phyloP scores from a whole-genome alignment of 2,888 invertebrate species.

The Acanthosoma haemorrhoidale region DNA sequence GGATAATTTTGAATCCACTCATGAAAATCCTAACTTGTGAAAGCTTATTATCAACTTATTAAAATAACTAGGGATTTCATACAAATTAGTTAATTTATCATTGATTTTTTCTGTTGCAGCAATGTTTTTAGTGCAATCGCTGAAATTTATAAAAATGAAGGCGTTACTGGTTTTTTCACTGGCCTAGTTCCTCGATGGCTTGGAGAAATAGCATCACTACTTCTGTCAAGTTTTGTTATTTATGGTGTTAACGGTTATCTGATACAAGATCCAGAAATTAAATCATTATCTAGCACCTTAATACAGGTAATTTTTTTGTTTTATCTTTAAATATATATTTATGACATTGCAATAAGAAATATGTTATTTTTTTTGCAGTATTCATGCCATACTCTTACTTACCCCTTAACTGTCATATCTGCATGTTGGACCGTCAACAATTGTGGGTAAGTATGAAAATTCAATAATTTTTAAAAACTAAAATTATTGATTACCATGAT shows the following conservation, averaged over 20 bases:
- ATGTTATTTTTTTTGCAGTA: conserved; percentile 51
- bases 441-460: conserved; percentile 59
- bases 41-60: too few relatives aligned
- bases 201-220: conserved; percentile 74
- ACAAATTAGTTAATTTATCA: background rate
- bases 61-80: background rate
- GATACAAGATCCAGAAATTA: conserved; percentile 61
- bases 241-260: conserved; percentile 75
- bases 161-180: conserved; percentile 77
- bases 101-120: conserved; percentile 48
- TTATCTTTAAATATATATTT: background rate
- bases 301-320: conserved; percentile 24
- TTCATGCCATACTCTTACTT: conserved; percentile 77
- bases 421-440: conserved; percentile 85
- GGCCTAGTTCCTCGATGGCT: conserved; percentile 82
- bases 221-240: conserved; percentile 68
- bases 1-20: too few relatives aligned
- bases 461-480: too few relatives aligned
- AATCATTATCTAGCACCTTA: conserved; percentile 22
- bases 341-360: background rate
- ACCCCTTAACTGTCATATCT: conserved; percentile 86
- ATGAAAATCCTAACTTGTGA: too few relatives aligned
- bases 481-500: background rate
- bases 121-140: conserved; percentile 67
- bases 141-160: conserved; percentile 81